A percentile compares a stretch with the other conserved stretches of the same genome.
Conservation (phyloP, 2,888 invertebrate species). For the Hipparchia sbordonii region DNA sequence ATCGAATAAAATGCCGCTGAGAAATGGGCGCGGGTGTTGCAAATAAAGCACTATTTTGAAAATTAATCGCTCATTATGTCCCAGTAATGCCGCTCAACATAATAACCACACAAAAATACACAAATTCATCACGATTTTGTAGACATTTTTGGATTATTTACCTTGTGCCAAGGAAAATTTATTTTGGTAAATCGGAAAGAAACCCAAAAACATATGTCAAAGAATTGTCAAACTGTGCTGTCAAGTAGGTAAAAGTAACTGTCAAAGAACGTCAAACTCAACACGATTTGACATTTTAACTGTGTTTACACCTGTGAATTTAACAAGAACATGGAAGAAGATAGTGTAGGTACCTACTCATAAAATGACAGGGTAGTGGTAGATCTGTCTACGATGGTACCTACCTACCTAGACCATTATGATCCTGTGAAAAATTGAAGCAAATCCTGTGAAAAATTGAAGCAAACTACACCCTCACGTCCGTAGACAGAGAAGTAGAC, state of each 20-base stretch:
- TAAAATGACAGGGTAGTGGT: too few relatives aligned
- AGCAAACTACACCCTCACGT: too few relatives aligned
- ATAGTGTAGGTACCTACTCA: too few relatives aligned
- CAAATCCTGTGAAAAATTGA: too few relatives aligned
- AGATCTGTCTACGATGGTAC: too few relatives aligned
- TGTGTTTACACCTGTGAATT: too few relatives aligned
- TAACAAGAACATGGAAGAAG: too few relatives aligned
- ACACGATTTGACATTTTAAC: too few relatives aligned
- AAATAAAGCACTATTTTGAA: slow-evolving; percentile 27
- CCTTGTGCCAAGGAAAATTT: slow-evolving; percentile 50
- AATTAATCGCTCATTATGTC: slow-evolving; percentile 35
- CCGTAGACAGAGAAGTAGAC: too few relatives aligned
- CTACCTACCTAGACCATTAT: too few relatives aligned
- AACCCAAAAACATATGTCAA: slow-evolving; percentile 28
- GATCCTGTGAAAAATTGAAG: too few relatives aligned
- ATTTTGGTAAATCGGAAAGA: slow-evolving; percentile 32
- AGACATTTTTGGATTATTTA: slow-evolving; percentile 55
- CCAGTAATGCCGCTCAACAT: slow-evolving; percentile 40
- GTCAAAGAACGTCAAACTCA: too few relatives aligned
- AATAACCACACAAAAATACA: slow-evolving; percentile 30
- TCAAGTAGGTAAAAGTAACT: not conserved
- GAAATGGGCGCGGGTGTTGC: slow-evolving; percentile 37
- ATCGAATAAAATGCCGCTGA: slow-evolving; percentile 41
- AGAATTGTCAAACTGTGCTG: not conserved
- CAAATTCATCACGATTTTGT: slow-evolving; percentile 49